phyloP scores from a whole-genome alignment of 2,888 invertebrate species.

The Xanthorhoe spadicearia region DNA sequence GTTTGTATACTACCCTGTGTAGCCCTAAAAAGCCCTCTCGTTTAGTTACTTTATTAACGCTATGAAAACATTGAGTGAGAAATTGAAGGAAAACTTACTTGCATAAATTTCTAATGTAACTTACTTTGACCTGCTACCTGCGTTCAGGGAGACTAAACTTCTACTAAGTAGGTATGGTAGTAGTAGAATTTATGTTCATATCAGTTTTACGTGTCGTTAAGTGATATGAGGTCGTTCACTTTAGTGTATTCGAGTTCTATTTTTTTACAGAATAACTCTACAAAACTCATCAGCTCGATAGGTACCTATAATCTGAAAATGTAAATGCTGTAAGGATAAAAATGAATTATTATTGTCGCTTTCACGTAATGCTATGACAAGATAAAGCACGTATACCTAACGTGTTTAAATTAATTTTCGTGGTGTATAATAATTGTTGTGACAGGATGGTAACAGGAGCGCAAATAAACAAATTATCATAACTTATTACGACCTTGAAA shows the following conservation, averaged over 20 bases:
- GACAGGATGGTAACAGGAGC: neutral
- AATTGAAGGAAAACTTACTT: neutral
- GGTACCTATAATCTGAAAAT: too few species aligned
- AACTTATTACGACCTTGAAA: constrained; percentile 18
- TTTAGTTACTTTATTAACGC: neutral
- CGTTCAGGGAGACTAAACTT: too few species aligned
- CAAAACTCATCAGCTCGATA: too few species aligned
- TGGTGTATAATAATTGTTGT: neutral
- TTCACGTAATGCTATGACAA: too few species aligned
- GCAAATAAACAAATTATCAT: constrained; percentile 18
- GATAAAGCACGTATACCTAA: neutral
- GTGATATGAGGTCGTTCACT: too few species aligned
- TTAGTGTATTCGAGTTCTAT: too few species aligned
- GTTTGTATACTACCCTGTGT: neutral
- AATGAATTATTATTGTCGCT: neutral
- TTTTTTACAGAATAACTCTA: too few species aligned
- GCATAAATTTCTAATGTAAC: neutral
- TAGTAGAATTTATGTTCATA: too few species aligned
- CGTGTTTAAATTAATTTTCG: neutral
- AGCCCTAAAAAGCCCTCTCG: neutral
- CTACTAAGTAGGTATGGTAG: too few species aligned
- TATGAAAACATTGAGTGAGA: neutral
- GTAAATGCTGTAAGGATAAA: too few species aligned
- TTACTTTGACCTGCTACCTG: too few species aligned
- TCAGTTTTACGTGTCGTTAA: too few species aligned